Evolutionary conservation across 2,113 vertebrate species (phyloP), one percentile per base, ranked within the genome.

Genomic region (Paramormyrops kingsleyae): DNA sequence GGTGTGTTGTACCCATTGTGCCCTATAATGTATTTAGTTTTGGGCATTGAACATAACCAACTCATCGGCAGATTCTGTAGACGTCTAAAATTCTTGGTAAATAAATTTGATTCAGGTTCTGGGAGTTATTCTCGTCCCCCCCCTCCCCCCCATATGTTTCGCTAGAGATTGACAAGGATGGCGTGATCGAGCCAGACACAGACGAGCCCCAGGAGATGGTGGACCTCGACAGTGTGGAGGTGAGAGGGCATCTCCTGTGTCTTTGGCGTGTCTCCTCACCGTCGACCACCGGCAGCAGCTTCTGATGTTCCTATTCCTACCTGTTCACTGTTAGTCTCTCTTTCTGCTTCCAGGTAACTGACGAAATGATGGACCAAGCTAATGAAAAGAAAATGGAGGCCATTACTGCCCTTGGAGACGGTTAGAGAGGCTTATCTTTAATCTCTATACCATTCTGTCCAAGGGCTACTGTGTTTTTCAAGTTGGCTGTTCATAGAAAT

Each of bases 281-380:
- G 1, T 39, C 35, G 0, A 2, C 39, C 35, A 17, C 74, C 3
- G 3, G 9, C n/a, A 42, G 70, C 70, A 42, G 70, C 74, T 4
- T 12, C 74, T 19, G 35, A 17, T 17, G 0, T 5, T 27, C 3
- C 87, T n/a, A 1, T 35, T 87, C 17, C 85, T 39, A 1, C 21
- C 24, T 47, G 44, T 24, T 84, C 21, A 5, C 15, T 21, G 24
- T 53, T 27, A 27, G 49, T 2, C 47, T 39, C 47, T 56, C 12
- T 49, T 27, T 24, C 56, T 91, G 6, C 84, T 84, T 42, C 88
- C 94, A 99, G 98, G 95, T 99, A 90, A 97, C 98, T 44, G 99
- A 99, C 39, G 97, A 99, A 91, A 98, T 99, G 98, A 97, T 97
- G 89, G 98, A 99, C 90, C 95, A 97, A 95, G 98, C 99, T 91